phyloP scores from a whole-genome alignment of 2,113 vertebrate species.

The Merops nubicus region DNA sequence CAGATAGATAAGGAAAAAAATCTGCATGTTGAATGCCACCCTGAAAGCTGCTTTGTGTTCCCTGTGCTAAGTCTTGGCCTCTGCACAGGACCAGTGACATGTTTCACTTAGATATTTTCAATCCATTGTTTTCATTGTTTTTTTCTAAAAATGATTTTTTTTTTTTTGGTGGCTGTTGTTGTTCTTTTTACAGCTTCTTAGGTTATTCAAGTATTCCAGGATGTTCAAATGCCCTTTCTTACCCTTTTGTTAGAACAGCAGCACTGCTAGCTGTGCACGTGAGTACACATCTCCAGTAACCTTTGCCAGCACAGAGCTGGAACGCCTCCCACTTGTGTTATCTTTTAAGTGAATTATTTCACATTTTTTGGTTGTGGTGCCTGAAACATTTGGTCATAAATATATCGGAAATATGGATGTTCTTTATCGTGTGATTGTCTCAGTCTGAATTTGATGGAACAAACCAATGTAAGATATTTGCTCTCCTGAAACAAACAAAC shows the following conservation, averaged over 20 bases:
- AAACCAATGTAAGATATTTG: background rate
- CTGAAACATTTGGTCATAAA: slow-evolving; percentile 12
- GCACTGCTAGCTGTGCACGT: slow-evolving; percentile 2
- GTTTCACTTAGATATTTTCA: slow-evolving; percentile 8
- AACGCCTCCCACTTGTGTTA: background rate
- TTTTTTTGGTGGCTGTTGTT: background rate
- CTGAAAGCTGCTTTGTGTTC: background rate
- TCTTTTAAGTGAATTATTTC: slow-evolving; percentile 48
- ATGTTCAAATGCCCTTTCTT: slow-evolving; percentile 20
- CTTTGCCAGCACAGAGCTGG: slow-evolving; percentile 19
- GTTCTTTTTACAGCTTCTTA: background rate
- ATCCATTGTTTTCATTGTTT: background rate
- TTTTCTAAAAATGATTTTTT: background rate
- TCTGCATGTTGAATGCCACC: background rate
- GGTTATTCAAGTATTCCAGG: background rate
- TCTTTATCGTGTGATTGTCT: background rate
- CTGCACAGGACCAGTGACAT: background rate
- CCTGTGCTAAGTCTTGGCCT: background rate
- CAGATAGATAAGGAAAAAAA: background rate
- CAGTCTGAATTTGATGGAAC: slow-evolving; percentile 34
- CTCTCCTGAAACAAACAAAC: background rate
- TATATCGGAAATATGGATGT: background rate
- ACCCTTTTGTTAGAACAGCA: background rate
- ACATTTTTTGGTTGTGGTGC: slow-evolving; percentile 2
- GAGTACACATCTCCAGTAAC: background rate